phyloP scores from a whole-genome alignment of 2,888 invertebrate species.

The Cantharis rustica region DNA sequence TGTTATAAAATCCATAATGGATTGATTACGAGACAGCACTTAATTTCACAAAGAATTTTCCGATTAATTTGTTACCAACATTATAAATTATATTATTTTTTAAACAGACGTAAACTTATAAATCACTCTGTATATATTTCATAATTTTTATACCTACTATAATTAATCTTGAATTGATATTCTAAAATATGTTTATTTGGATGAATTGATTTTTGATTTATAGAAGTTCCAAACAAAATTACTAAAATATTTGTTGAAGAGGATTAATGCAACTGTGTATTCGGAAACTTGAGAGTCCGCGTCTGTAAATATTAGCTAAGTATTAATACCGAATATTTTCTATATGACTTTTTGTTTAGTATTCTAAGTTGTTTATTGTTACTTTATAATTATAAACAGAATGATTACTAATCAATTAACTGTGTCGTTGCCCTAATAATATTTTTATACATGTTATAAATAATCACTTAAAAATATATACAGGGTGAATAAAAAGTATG shows the following conservation, averaged over 20 bases:
- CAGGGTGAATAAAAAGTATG: background rate
- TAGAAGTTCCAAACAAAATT: background rate
- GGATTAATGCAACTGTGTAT: background rate
- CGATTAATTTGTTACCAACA: too few relatives aligned
- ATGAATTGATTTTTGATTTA: background rate
- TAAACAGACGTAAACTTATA: too few relatives aligned
- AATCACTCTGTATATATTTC: too few relatives aligned
- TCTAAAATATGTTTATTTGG: background rate
- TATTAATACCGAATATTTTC: background rate
- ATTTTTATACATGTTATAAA: background rate
- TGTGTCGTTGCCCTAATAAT: background rate
- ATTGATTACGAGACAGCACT: too few relatives aligned
- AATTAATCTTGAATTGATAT: background rate
- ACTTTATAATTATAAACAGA: background rate
- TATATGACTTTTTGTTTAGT: background rate
- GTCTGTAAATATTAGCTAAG: background rate
- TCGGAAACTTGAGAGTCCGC: background rate
- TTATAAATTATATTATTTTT: too few relatives aligned
- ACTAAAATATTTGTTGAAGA: background rate
- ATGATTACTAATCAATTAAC: background rate
- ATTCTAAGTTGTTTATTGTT: background rate
- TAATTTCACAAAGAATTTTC: too few relatives aligned
- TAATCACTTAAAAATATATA: background rate
- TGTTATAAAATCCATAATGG: too few relatives aligned
- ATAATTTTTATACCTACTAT: too few relatives aligned